Percentiles rank a stretch among this genome's conserved stretches.
Evolutionary conservation across 2,888 invertebrate species (phyloP).

Genomic region (Oscheius sp.): DNA sequence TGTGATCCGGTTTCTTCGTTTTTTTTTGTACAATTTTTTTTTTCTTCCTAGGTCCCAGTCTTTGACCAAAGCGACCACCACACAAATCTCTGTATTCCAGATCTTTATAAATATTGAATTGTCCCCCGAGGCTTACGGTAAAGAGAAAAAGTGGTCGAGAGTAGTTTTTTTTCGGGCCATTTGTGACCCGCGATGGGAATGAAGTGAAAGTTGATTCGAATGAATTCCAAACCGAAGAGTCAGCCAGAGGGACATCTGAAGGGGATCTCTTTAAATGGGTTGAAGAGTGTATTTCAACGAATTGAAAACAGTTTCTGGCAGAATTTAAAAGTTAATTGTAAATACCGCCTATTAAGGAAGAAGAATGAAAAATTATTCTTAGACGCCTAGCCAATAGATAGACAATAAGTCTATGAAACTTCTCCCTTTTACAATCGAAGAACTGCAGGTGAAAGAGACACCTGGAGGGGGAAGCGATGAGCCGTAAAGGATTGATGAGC

Average conservation of each 20-base stretch:
- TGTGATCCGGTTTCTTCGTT: conserved; percentile 11
- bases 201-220: neutral
- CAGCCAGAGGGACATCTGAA: neutral
- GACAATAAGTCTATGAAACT: no score
- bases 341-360: no score
- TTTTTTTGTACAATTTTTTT: neutral
- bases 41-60: neutral
- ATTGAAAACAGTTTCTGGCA: no score
- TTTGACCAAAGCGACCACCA: conserved; percentile 23
- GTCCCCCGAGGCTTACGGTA: neutral
- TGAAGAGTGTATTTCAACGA: no score
- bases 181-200: conserved; percentile 10
- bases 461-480: neutral
- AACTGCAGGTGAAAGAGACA: neutral
- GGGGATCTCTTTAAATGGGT: no score
- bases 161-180: conserved; percentile 16
- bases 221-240: neutral
- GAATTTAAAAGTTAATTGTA: no score
- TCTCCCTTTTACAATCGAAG: neutral
- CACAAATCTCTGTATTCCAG: conserved; percentile 21
- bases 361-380: no score
- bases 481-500: conserved; percentile 27
- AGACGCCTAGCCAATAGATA: no score
- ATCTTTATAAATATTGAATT: conserved; percentile 30
- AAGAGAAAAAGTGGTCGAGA: conserved; percentile 12